phyloP scores from a whole-genome alignment of 2,888 invertebrate species.

The Acleris holmiana region DNA sequence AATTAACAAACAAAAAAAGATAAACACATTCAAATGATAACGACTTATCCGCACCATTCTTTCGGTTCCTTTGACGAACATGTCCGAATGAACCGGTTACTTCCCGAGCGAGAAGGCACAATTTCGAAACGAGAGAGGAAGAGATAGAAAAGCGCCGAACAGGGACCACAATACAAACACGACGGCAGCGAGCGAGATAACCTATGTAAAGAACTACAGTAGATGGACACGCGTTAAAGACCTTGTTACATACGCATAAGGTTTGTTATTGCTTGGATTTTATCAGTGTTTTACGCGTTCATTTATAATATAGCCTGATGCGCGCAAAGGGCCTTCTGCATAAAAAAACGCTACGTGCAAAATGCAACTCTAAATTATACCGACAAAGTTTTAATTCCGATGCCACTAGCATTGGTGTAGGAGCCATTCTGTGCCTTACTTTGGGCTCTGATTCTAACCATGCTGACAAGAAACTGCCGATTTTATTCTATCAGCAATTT shows the following conservation, averaged over 20 bases:
- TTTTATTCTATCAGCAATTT: slow-evolving; percentile 65
- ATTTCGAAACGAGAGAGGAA: slow-evolving; percentile 45
- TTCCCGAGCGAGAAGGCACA: slow-evolving; percentile 49
- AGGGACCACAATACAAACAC: slow-evolving; percentile 67
- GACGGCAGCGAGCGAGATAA: slow-evolving; percentile 56
- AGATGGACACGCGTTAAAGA: no score
- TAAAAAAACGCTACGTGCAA: not conserved
- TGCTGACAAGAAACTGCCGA: slow-evolving; percentile 62
- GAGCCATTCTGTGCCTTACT: slow-evolving; percentile 23
- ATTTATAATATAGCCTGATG: slow-evolving; percentile 42
- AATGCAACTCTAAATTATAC: not conserved
- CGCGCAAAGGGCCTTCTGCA: slow-evolving; percentile 40
- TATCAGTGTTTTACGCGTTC: no score
- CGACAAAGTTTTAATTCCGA: not conserved
- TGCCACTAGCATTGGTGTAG: not conserved
- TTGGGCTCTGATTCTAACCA: slow-evolving; percentile 42
- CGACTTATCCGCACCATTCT: slow-evolving; percentile 51
- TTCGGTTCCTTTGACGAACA: slow-evolving; percentile 54
- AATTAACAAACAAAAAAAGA: slow-evolving; percentile 1
- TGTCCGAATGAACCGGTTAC: slow-evolving; percentile 65
- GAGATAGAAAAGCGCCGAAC: slow-evolving; percentile 53
- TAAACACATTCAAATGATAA: slow-evolving; percentile 27
- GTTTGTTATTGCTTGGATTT: no score
- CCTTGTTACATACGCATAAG: no score
- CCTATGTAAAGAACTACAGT: slow-evolving; percentile 46